phyloP scores from a whole-genome alignment of 2,113 vertebrate genomes.

The Plotosus lineatus region DNA sequence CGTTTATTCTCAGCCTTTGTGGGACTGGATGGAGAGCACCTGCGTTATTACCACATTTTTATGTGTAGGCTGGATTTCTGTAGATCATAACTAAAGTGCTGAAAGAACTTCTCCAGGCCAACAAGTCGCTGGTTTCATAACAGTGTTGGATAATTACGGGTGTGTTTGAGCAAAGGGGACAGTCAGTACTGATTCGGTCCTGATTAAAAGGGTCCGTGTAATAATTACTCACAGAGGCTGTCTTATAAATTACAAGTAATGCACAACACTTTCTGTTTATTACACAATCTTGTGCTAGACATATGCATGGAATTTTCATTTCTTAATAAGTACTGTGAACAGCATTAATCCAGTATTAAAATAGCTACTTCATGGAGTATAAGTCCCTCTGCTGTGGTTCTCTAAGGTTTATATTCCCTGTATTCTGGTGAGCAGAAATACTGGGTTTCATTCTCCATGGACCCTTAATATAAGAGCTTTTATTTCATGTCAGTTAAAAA shows the following conservation, averaged over 20 bases:
- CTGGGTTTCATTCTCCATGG: not conserved
- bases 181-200: not conserved
- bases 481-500: no score
- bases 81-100: slow-evolving; percentile 27
- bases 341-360: not conserved
- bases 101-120: slow-evolving; percentile 24
- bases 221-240: slow-evolving; percentile 22
- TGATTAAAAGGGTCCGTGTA: slow-evolving; percentile 21
- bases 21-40: slow-evolving; percentile 42
- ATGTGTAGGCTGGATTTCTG: slow-evolving; percentile 17
- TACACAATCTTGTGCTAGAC: not conserved
- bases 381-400: not conserved
- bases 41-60: slow-evolving; percentile 43
- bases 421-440: not conserved
- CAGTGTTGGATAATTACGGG: not conserved
- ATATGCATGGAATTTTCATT: not conserved
- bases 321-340: not conserved
- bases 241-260: not conserved
- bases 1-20: slow-evolving; percentile 21
- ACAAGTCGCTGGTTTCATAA: not conserved
- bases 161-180: slow-evolving; percentile 4
- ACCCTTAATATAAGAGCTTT: not conserved
- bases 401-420: not conserved
- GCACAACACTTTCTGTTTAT: not conserved
- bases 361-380: not conserved